Evolutionary conservation across 2,797 vertebrate genomes (phyloP).

Genomic region (Acipenser oxyrinchus): DNA sequence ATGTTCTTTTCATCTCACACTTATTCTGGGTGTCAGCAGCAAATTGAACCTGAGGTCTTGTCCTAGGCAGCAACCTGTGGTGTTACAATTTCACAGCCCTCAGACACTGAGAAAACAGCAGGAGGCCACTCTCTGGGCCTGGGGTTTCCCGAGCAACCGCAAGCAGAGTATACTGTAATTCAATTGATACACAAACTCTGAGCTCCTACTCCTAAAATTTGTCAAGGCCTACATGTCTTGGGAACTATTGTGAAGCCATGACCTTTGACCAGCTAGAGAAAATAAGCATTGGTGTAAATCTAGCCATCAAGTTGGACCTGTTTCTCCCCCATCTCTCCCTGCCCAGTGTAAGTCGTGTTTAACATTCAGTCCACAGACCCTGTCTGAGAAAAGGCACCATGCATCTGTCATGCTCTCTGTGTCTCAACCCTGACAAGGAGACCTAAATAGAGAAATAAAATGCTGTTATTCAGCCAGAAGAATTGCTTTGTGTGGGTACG

Average conservation of each 20-base stretch:
- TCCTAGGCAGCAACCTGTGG: slow-evolving; percentile 44
- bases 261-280: slow-evolving; percentile 55
- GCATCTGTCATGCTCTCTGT: slow-evolving; percentile 49
- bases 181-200: slow-evolving; percentile 56
- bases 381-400: slow-evolving; percentile 39
- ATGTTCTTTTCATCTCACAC: slow-evolving; percentile 39
- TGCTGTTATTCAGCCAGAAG: slow-evolving; percentile 68
- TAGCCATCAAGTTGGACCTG: slow-evolving; percentile 44
- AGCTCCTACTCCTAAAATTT: slow-evolving; percentile 46
- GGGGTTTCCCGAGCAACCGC: slow-evolving; percentile 66
- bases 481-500: slow-evolving; percentile 51
- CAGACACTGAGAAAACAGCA: slow-evolving; percentile 47
- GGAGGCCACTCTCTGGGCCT: slow-evolving; percentile 46
- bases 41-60: slow-evolving; percentile 37
- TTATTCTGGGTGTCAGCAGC: slow-evolving; percentile 32
- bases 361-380: slow-evolving; percentile 44
- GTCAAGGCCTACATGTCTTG: slow-evolving; percentile 45
- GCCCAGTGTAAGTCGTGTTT: slow-evolving; percentile 38
- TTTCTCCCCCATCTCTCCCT: slow-evolving; percentile 14
- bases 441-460: slow-evolving; percentile 49
- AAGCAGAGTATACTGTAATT: slow-evolving; percentile 59
- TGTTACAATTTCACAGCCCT: slow-evolving; percentile 60
- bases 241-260: slow-evolving; percentile 40
- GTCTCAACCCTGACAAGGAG: slow-evolving; percentile 33
- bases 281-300: slow-evolving; percentile 56